Conservation (phyloP, 2,113 vertebrate species). For the Axis porcinus region DNA sequence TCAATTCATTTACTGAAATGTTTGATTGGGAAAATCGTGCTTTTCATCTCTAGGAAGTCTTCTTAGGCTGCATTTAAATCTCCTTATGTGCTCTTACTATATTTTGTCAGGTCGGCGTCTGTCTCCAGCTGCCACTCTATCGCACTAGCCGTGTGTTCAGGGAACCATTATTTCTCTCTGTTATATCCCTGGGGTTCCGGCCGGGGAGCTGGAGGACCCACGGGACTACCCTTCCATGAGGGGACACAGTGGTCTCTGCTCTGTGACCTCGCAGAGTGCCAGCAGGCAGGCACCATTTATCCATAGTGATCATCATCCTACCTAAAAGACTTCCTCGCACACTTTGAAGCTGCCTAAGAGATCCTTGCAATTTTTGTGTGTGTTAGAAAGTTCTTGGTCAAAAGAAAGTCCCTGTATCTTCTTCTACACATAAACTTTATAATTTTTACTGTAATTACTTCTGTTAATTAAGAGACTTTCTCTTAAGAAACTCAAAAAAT, state of each 20-base stretch:
- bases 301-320: background rate
- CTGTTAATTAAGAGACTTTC: background rate
- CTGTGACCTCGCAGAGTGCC: too few species aligned
- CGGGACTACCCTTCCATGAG: accelerated
- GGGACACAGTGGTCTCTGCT: background rate
- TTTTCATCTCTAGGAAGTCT: background rate
- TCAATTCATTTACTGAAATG: background rate
- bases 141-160: background rate
- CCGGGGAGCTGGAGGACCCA: background rate
- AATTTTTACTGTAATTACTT: background rate
- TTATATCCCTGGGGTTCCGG: background rate
- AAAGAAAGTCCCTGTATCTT: background rate
- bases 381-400: background rate
- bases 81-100: background rate
- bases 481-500: background rate
- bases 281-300: background rate
- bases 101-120: background rate
- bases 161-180: background rate
- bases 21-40: background rate
- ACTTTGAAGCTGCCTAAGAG: background rate
- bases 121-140: background rate
- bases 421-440: background rate
- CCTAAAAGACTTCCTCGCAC: background rate
- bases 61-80: background rate
- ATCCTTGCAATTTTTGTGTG: background rate